A percentile compares a stretch with the other conserved stretches of the same genome.
Conservation (phyloP, 2,797 vertebrate species). For the Paguma larvata region DNA sequence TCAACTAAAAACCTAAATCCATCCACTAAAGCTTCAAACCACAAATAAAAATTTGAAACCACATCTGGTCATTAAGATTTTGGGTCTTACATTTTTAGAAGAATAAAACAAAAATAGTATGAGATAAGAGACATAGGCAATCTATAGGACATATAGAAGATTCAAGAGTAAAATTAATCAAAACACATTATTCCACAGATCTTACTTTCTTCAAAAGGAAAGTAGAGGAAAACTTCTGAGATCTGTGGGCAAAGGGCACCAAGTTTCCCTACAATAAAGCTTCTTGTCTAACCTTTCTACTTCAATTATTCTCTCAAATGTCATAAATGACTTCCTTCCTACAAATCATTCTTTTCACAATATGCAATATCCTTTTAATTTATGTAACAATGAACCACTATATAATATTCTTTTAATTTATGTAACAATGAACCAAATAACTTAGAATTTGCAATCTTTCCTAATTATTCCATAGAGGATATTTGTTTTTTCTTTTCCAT, state of each 20-base stretch:
- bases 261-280: not conserved
- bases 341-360: not conserved
- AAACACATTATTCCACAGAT: not conserved
- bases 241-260: not conserved
- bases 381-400: not conserved
- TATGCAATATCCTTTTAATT: not conserved
- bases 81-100: not conserved
- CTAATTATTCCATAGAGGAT: not conserved
- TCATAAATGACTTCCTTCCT: not conserved
- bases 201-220: not conserved
- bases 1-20: conserved; percentile 10
- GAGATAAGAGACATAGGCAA: not conserved
- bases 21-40: conserved; percentile 34
- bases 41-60: conserved; percentile 4
- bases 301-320: not conserved
- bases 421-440: conserved; percentile 20
- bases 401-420: not conserved
- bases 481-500: not conserved
- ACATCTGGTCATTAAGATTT: conserved; percentile 69
- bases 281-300: not conserved
- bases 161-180: not conserved
- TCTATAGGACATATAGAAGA: not conserved
- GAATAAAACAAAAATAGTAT: conserved; percentile 35
- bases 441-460: not conserved
- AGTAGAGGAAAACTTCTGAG: not conserved